Evolutionary conservation across 2,113 vertebrate species (phyloP), one percentile per base, ranked within the genome.

Genomic region (Zapornia atra): DNA sequence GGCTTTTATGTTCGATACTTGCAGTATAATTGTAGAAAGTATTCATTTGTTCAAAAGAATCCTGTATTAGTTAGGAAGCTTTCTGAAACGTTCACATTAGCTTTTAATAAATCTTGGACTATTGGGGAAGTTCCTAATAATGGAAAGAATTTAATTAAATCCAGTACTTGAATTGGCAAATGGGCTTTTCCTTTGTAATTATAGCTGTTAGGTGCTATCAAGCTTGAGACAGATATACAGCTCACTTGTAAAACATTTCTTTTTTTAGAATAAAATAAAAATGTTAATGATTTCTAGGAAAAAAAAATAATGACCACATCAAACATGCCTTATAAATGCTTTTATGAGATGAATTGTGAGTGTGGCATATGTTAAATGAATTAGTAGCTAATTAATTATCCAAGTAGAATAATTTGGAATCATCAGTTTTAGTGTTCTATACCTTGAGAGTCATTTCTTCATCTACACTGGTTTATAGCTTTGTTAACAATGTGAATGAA

Each of bases 101-200:
- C 71, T 77, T 93, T 83, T 90, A 72, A 77, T 87, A 86, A 88
- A 66, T 70, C 22, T 73, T 63, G 10, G 28, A 85, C 50, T 88
- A 73, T 18, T 83, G 40, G 56, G 51, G 21, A 83, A 82, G n/a
- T 71, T 91, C 42, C 31, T 91, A 86, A 36, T 75, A 81, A 68
- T 65, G 31, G 50, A 92, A 96, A 71, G 53, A 84, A 81, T 21
- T 77, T 94, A 93, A 88, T 96, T 93, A 93, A 79, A 21, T 73
- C 16, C 76, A 68, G 33, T 61, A 72, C 19, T 82, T 91, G 76
- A 88, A 84, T 84, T 83, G 31, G 19, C 72, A 91, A 87, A 78
- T 61, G 53, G 10, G 6, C 5, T 88, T 85, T 87, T 92, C 33
- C 42, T 68, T 64, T 68, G 33, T 71, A 71, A 26, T 78, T 92